Evolutionary conservation across 2,797 vertebrate species (phyloP).

Genomic region (Mormyrops boulengeri): DNA sequence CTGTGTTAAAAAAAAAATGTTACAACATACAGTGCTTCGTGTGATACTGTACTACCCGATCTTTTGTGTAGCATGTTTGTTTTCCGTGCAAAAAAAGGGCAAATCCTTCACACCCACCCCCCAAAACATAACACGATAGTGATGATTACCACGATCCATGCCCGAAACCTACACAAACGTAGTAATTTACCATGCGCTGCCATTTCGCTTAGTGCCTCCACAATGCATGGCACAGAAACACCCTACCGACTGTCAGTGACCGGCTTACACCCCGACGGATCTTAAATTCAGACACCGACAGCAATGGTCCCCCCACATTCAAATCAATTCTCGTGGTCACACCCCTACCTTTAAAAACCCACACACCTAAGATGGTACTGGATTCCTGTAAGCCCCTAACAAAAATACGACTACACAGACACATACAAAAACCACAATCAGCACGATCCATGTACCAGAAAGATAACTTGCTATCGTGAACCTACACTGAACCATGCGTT

Average conservation of each 20-base stretch:
- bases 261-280: background rate
- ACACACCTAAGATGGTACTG: background rate
- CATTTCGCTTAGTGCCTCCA: background rate
- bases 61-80: background rate
- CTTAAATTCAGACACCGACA: background rate
- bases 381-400: background rate
- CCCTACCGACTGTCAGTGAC: background rate
- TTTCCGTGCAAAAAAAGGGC: background rate
- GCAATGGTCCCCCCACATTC: constrained; percentile 7
- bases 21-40: background rate
- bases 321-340: constrained; percentile 4
- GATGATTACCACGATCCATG: constrained; percentile 6
- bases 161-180: background rate
- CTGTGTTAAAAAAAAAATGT: background rate
- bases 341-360: background rate
- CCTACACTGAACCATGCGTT: background rate
- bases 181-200: background rate
- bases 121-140: background rate
- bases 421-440: background rate
- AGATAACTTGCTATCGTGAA: background rate
- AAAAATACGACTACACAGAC: background rate
- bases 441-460: background rate
- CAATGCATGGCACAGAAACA: background rate
- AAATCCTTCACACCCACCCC: background rate
- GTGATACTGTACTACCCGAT: background rate